Base-by-base conservation (phyloP, 2,113 vertebrate species). In the Gadus macrocephalus region DNA sequence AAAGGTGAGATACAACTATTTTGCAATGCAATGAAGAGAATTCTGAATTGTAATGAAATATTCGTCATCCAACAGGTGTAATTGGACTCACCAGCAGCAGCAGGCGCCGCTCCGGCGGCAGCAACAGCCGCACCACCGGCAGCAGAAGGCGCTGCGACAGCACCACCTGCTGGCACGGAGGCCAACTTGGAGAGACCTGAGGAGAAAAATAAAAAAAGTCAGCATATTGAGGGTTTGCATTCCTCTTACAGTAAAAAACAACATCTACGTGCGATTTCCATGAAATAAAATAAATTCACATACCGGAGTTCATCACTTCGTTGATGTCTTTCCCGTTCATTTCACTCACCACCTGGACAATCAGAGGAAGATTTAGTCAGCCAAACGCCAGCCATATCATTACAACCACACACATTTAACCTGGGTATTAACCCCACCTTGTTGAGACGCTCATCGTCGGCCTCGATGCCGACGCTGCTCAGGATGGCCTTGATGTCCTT, bases 401-500 rank as follows among this genome's bases (percentile, higher is more conserved):
- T 49, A 12, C 9, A 11, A 49, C 42, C 42, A 49, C 42, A 12
- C 42, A 1, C 42, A 49, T 7, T 49, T 49, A 14, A 49, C 8
- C 8, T 49, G 6, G 12, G 11, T 8, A 0, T 31, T 58, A 6
- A 1, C 0, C 22, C 5, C 53, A 92, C 93, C 87, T 94, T 94
- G 78, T 89, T 90, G 58, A 94, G 74, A 79, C 91, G 91, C 78
- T 91, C 88, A 17, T 92, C 92, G 64, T 94, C 93, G 2, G 91
- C 91, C 86, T 94, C 93, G 3, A 94, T 93, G 70, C 93, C 93
- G 17, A 94, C 93, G 58, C 93, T 94, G 75, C 88, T 88, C 70
- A 94, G 80, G 75, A 94, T 94, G 74, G 78, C 83, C 78, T 94
- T 94, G 78, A 94, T 91, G 81, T 93, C 91, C 72, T 93, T 94